These are phyloP conservation scores for Cheilinus undulatus DNA, from an alignment of 2,113 vertebrate genomes.

Conservation along the genomic window DNA sequence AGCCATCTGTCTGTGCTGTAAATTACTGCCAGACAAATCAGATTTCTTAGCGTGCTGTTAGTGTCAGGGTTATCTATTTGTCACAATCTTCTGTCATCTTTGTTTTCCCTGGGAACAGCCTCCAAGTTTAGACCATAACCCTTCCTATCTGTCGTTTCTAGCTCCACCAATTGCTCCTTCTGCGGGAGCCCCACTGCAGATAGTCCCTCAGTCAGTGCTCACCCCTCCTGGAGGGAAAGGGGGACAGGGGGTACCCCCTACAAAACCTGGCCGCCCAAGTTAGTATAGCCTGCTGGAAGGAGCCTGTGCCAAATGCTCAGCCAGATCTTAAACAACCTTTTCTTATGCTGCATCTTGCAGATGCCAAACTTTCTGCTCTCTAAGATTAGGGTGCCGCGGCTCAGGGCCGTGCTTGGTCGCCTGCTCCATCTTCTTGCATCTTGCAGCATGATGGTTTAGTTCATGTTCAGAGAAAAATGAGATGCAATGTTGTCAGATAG, in stretches of 20 bases:
- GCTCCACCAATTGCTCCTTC: slow-evolving; percentile 73
- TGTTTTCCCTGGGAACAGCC: slow-evolving; percentile 43
- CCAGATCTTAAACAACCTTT: slow-evolving; percentile 30
- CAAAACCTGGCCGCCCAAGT: slow-evolving; percentile 82
- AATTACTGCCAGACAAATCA: slow-evolving; percentile 62
- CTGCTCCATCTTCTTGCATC: slow-evolving; percentile 49
- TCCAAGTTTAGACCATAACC: slow-evolving; percentile 47
- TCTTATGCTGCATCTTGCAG: slow-evolving; percentile 20
- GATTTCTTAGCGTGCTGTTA: slow-evolving; percentile 55
- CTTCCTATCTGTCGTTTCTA: slow-evolving; percentile 82
- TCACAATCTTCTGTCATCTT: slow-evolving; percentile 59
- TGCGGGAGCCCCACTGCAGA: slow-evolving; percentile 71
- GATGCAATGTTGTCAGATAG: slow-evolving; percentile 42
- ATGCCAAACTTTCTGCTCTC: slow-evolving; percentile 54
- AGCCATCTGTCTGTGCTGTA: slow-evolving; percentile 63
- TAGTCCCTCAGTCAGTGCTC: slow-evolving; percentile 81
- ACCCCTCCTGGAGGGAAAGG: slow-evolving; percentile 79
- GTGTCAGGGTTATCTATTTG: slow-evolving; percentile 52
- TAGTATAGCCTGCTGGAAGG: slow-evolving; percentile 79
- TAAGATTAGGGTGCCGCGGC: slow-evolving; percentile 31
- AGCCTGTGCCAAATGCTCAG: slow-evolving; percentile 63
- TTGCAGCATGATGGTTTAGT: slow-evolving; percentile 57
- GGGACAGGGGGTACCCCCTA: slow-evolving; percentile 79
- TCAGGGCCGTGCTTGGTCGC: slow-evolving; percentile 57
- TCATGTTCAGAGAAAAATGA: slow-evolving; percentile 22